Evolutionary conservation across 2,113 vertebrate genomes (phyloP), one percentile per base, ranked within the genome.

Genomic region (Trachemys scripta): DNA sequence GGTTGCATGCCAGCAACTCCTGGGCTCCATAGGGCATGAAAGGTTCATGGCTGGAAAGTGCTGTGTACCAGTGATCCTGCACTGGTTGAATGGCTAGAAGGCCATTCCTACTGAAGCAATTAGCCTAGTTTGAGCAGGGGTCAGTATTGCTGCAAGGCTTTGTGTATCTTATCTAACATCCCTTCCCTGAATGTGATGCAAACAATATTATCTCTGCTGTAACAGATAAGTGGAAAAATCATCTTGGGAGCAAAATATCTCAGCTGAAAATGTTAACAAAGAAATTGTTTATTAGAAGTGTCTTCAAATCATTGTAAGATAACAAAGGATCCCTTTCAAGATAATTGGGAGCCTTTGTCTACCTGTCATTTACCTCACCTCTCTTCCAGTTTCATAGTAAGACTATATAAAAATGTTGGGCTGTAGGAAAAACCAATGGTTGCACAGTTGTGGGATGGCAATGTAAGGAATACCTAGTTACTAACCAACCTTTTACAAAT

Each of bases 1-100:
- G 53, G 49, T 1, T 1, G 0, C 11, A 65, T 42, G 25, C 12
- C n/a, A 56, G 4, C 3, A 22, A 20, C 8, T 42, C 3, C 3
- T 1, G 1, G 12, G 20, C 59, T 16, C 31, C 1, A 1, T 31
- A 8, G 24, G 81, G 84, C 0, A 0, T 1, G 0, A 0, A 0
- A 6, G 1, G 2, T 25, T 0, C 14, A 50, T 0, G 0, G 2
- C 56, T 51, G 80, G 10, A 10, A 5, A 88, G 8, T 0, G 14
- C 59, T 0, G 0, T 47, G 38, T 81, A 85, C 24, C 69, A 47
- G 1, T 25, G 38, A 38, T 10, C 9, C 50, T 38, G 35, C 2
- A 35, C 27, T 27, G 24, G 19, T 27, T 16, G 5, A 56, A 42
- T 25, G 45, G 9, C 57, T 1, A 0, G 20, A 20, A 50, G 83